These are phyloP conservation scores for Caradrina clavipalpis DNA, from an alignment of 2,888 invertebrate species.

Conservation along the genomic window DNA sequence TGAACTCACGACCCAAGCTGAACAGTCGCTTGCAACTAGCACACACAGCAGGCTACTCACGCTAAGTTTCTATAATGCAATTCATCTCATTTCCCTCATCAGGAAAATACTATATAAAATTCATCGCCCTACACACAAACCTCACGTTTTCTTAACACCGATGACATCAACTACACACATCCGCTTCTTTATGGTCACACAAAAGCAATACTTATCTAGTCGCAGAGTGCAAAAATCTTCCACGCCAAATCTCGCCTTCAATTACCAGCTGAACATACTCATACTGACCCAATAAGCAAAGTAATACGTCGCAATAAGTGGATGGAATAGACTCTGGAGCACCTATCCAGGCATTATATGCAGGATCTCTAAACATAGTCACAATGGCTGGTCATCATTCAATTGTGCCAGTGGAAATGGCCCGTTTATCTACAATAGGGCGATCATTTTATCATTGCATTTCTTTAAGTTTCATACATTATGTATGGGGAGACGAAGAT, in stretches of 20 bases:
- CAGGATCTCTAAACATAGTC: slow-evolving; percentile 91
- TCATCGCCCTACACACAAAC: neutral
- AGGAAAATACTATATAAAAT: neutral
- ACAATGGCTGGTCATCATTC: slow-evolving; percentile 89
- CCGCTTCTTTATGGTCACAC: slow-evolving; percentile 19
- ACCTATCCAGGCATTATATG: slow-evolving; percentile 85
- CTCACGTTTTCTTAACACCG: slow-evolving; percentile 4
- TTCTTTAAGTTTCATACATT: slow-evolving; percentile 88
- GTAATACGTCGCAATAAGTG: slow-evolving; percentile 84
- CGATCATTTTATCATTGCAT: slow-evolving; percentile 82
- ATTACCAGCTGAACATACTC: slow-evolving; percentile 78
- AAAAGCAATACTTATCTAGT: slow-evolving; percentile 50
- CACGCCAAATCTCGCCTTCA: slow-evolving; percentile 68
- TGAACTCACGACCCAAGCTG: too few species aligned
- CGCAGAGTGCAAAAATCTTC: slow-evolving; percentile 68
- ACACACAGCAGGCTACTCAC: too few species aligned
- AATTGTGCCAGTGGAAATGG: slow-evolving; percentile 88
- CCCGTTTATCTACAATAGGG: slow-evolving; percentile 86
- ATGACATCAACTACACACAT: slow-evolving; percentile 16
- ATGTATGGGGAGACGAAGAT: slow-evolving; percentile 76
- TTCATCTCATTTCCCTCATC: neutral
- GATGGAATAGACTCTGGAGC: slow-evolving; percentile 76
- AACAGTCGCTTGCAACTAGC: too few species aligned
- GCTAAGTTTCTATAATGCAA: too few species aligned
- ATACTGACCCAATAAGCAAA: slow-evolving; percentile 82